Evolutionary conservation across 2,113 vertebrate genomes (phyloP).

Genomic region (Chaetodon auriga): DNA sequence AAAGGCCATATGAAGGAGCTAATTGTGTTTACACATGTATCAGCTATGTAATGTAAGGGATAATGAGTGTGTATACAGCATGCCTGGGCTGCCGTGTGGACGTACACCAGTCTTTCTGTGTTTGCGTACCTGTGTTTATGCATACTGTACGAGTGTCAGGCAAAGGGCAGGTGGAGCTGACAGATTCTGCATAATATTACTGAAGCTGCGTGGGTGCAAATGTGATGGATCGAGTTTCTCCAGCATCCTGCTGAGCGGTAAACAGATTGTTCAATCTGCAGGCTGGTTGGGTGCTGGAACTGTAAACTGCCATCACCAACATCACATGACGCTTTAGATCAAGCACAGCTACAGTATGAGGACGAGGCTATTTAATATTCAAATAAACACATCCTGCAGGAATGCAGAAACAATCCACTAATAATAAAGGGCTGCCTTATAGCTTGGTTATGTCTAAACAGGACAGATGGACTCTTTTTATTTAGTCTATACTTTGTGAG

Average conservation of each 20-base stretch:
- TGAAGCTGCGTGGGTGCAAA: slow-evolving; percentile 59
- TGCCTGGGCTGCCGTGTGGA: not conserved
- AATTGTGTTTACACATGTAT: not conserved
- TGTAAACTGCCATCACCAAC: slow-evolving; percentile 25
- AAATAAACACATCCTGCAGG: not conserved
- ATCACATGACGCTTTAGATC: slow-evolving; percentile 43
- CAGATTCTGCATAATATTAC: slow-evolving; percentile 44
- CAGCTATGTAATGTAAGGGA: not conserved
- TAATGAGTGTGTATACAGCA: not conserved
- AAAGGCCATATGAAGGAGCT: not conserved
- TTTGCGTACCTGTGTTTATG: slow-evolving; percentile 56
- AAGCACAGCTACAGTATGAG: slow-evolving; percentile 12
- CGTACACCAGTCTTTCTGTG: not conserved
- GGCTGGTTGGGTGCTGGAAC: slow-evolving; percentile 46
- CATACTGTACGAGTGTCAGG: slow-evolving; percentile 26
- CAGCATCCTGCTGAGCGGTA: slow-evolving; percentile 55
- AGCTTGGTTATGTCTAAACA: no score
- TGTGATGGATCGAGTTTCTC: slow-evolving; percentile 56
- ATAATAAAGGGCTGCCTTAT: not conserved
- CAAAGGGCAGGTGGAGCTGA: slow-evolving; percentile 50
- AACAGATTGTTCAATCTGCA: slow-evolving; percentile 73
- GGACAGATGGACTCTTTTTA: no score
- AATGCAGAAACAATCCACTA: not conserved
- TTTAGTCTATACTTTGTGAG: not conserved
- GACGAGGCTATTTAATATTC: slow-evolving; percentile 26